Percentiles rank a stretch among this genome's conserved stretches.
Conservation (phyloP, 2,888 invertebrate species). For the Hirtodrosophila duncani region DNA sequence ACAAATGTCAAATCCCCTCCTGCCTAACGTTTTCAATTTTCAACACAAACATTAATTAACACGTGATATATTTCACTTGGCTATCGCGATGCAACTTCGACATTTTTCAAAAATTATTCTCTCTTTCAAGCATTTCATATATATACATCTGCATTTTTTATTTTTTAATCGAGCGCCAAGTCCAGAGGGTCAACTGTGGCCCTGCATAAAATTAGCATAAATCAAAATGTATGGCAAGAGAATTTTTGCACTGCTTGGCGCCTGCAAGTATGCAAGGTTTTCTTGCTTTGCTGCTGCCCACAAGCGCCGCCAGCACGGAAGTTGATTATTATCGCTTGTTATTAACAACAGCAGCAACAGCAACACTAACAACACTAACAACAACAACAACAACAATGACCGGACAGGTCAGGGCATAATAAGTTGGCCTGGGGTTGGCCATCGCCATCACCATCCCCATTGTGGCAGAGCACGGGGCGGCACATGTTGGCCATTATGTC, state of each 20-base stretch:
- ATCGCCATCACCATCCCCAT: too few relatives aligned
- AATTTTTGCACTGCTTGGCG: constrained; percentile 23
- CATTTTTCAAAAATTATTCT: constrained; percentile 47
- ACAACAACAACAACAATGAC: constrained; percentile 30
- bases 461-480: background rate
- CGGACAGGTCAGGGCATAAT: background rate
- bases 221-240: constrained; percentile 44
- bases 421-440: too few relatives aligned
- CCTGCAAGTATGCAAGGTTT: constrained; percentile 48
- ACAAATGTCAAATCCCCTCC: background rate
- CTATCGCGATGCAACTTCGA: constrained; percentile 57
- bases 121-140: constrained; percentile 2
- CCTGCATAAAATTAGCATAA: constrained; percentile 62
- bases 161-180: constrained; percentile 4
- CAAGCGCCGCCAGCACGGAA: constrained; percentile 62
- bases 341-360: constrained; percentile 61
- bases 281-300: constrained; percentile 1
- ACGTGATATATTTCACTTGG: constrained; percentile 59
- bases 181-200: constrained; percentile 2
- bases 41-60: constrained; percentile 63
- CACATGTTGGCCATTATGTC: constrained; percentile 47
- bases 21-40: constrained; percentile 51
- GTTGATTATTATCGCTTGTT: constrained; percentile 75
- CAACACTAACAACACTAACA: constrained; percentile 19
- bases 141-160: too few relatives aligned